Evolutionary conservation across 1,140 invertebrate genomes (phyloP), one percentile per base, ranked within the genome.

Genomic region (Drosophila orosa): DNA sequence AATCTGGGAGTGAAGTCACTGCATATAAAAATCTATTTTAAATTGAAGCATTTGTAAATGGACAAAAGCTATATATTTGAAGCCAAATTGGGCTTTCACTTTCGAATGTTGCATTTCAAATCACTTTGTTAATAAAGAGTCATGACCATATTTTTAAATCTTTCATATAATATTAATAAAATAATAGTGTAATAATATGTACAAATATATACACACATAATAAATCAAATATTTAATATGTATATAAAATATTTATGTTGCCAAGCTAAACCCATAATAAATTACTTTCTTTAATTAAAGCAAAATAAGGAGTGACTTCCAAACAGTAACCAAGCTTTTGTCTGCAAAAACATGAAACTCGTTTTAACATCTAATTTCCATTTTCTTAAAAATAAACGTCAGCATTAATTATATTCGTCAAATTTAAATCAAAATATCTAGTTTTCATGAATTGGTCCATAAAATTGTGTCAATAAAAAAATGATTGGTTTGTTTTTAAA

Each of bases 371-470:
- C 48, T 52, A 1, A 52, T 52, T 33, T 52, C 29, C 48, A 52
- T 52, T 33, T 52, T 33, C 29, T 10, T 15, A 15, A 52, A 52
- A 52, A 52, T 22, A 52, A 22, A 33, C 48, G 48, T 52, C 48
- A 22, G 48, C 12, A 22, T 33, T 52, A 52, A 52, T 52, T 52
- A 52, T 52, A 52, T 52, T 52, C 48, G 29, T 52, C 48, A 52
- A 52, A 52, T 52, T 33, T 33, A 52, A 33, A 52, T 33, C 29
- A 52, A 52, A 52, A 52, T 52, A 52, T 52, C 48, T 52, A 52
- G 48, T 52, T 52, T 52, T 33, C 48, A 33, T 13, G 19, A 52
- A 33, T 52, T 52, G 17, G 12, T 22, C 29, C 13, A 33, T 52
- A 52, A 52, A 52, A 52, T 52, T 22, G 13, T 52, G 12, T 33